Conservation (phyloP, 2,797 vertebrate genomes). For the Falco cherrug region DNA sequence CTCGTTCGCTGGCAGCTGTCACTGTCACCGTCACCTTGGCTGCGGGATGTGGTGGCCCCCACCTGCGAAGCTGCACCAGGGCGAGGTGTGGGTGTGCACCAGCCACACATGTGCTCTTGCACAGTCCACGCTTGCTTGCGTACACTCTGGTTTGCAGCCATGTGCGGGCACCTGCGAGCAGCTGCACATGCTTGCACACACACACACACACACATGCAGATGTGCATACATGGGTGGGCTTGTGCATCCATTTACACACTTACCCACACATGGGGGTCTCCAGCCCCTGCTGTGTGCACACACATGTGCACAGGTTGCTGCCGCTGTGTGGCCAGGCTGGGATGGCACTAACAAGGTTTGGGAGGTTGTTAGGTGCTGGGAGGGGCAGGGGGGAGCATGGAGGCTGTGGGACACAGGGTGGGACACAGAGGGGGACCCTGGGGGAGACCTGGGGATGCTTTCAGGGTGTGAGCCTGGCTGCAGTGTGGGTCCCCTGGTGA, state of each 20-base stretch:
- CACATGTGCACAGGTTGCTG: neutral
- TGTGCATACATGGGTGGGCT: neutral
- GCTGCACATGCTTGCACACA: neutral
- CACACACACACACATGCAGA: too few relatives aligned
- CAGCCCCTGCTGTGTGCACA: neutral
- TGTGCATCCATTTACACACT: rapidly evolving
- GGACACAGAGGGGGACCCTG: neutral
- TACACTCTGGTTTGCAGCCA: neutral
- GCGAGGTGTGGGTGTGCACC: neutral
- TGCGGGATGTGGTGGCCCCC: neutral
- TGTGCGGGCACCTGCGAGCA: too few relatives aligned
- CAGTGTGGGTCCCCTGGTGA: rapidly evolving
- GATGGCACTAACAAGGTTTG: neutral
- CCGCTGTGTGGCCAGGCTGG: neutral
- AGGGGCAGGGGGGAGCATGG: too few relatives aligned
- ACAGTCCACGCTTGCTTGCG: neutral
- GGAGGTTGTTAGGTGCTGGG: neutral
- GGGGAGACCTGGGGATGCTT: neutral
- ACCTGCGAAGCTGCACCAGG: neutral
- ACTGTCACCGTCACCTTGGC: neutral
- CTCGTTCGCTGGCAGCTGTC: neutral
- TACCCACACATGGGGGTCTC: too few relatives aligned
- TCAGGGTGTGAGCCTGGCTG: neutral
- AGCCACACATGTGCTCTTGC: neutral
- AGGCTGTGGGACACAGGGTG: neutral